Base-by-base conservation (phyloP, 2,113 vertebrate species). In the Gyps fulvus region DNA sequence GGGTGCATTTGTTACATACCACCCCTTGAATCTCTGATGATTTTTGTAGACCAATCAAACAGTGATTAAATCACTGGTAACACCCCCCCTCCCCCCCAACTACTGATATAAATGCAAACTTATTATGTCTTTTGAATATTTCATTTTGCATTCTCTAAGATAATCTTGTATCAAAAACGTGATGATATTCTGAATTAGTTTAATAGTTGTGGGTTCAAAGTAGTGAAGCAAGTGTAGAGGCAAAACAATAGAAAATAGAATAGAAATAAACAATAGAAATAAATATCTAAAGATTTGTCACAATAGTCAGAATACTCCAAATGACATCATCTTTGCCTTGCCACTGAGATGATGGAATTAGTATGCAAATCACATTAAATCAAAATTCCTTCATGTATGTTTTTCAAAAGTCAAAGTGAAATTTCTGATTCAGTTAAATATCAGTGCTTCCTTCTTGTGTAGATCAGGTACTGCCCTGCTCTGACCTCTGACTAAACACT, bases 281-380 rank as follows among this genome's bases (percentile, higher is more conserved):
- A 76, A 96, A 63, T 91, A 89, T 63, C 72, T 65, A 49, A 82
- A 87, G 52, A 82, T 79, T 84, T 95, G 76, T 89, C 86, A 82
- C 47, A 90, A 52, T 84, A 71, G 69, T 91, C 31, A 1, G 6
- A 90, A 62, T 80, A 89, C 29, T 88, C 34, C 32, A 67, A 67
- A 83, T 70, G 61, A 50, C n/a, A 42, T 57, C 26, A 45, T 52
- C 50, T 95, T 72, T 92, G n/a, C 38, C 87, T 80, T 95, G 81
- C 84, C 80, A 89, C 22, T 23, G 38, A 93, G 61, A 69, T 70
- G 61, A 89, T 86, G 61, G 88, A 78, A 89, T 92, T 95, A 86
- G 34, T 55, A 95, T 82, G 69, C 38, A 93, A 87, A 63, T 94
- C 76, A 55, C 72, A 74, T 82, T 79, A 78, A 92, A 89, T 47